These are phyloP conservation scores for Drosophila picticornis DNA, from an alignment of 2,888 invertebrate species.

Conservation along the genomic window DNA sequence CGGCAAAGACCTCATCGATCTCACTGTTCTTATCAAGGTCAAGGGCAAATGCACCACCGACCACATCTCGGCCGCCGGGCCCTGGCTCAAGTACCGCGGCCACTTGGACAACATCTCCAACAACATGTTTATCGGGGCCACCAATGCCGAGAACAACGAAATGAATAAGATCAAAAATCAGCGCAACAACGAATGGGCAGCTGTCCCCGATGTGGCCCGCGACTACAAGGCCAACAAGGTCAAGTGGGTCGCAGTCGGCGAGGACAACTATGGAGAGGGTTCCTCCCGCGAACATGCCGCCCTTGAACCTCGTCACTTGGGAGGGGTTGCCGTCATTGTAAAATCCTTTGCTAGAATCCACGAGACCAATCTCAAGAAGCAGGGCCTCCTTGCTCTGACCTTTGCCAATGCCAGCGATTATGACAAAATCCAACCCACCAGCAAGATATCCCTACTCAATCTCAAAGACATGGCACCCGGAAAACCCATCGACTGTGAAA, in stretches of 20 bases:
- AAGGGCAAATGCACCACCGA: conserved; percentile 99
- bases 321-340: conserved; percentile 98
- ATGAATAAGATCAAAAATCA: conserved; percentile 98
- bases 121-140: conserved; percentile 98
- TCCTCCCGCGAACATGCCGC: conserved; percentile 99
- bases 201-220: conserved; percentile 97
- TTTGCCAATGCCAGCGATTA: conserved; percentile 97
- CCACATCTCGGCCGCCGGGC: conserved; percentile 99
- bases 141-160: conserved; percentile 93
- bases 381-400: conserved; percentile 98
- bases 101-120: conserved; percentile 99
- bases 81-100: conserved; percentile 99
- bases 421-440: conserved; percentile 96
- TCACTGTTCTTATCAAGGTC: conserved; percentile 97
- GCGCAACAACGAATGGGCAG: conserved; percentile 92
- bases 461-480: conserved; percentile 95
- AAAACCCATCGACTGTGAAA: conserved; percentile 94
- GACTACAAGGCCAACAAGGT: conserved; percentile 95
- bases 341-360: conserved; percentile 99
- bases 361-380: conserved; percentile 99
- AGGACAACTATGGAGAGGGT: conserved; percentile 96
- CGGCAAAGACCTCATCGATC: conserved; percentile 95
- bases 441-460: conserved; percentile 91
- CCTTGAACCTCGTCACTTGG: conserved; percentile 97
- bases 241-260: conserved; percentile 95